A percentile compares a stretch with the other conserved stretches of the same genome.
Evolutionary conservation across 2,888 invertebrate species (phyloP).

Genomic region (Drosophila mulleri): DNA sequence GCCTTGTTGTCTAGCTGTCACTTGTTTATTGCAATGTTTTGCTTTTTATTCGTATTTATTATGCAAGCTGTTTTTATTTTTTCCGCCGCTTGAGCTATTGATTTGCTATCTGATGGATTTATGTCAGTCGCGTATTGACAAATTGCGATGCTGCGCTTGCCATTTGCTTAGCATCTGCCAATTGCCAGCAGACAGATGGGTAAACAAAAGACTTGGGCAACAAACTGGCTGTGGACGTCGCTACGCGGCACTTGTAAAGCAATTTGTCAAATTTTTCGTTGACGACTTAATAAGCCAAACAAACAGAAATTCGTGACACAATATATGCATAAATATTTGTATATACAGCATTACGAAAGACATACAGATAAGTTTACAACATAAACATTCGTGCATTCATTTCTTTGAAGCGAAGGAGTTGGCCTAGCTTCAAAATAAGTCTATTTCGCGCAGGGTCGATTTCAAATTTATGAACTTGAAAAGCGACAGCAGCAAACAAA

Average conservation of each 20-base stretch:
- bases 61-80: conserved; percentile 55
- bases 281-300: conserved; percentile 52
- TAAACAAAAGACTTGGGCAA: conserved; percentile 62
- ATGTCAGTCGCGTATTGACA: conserved; percentile 70
- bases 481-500: conserved; percentile 36
- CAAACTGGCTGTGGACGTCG: conserved; percentile 32
- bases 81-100: conserved; percentile 45
- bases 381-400: conserved; percentile 28
- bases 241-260: conserved; percentile 45
- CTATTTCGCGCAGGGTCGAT: conserved; percentile 43
- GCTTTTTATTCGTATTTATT: conserved; percentile 67
- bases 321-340: conserved; percentile 22
- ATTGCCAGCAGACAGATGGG: conserved; percentile 49
- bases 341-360: conserved; percentile 41
- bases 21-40: conserved; percentile 54
- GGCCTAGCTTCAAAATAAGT: conserved; percentile 27
- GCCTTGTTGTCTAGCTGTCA: conserved; percentile 13
- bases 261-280: conserved; percentile 51
- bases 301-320: conserved; percentile 45
- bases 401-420: conserved; percentile 29
- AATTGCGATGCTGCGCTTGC: conserved; percentile 56
- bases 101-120: conserved; percentile 69
- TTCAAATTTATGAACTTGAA: conserved; percentile 71
- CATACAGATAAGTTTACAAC: conserved; percentile 22
- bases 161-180: conserved; percentile 30